phyloP scores from a whole-genome alignment of 2,888 invertebrate genomes.

The Ceriagrion tenellum region DNA sequence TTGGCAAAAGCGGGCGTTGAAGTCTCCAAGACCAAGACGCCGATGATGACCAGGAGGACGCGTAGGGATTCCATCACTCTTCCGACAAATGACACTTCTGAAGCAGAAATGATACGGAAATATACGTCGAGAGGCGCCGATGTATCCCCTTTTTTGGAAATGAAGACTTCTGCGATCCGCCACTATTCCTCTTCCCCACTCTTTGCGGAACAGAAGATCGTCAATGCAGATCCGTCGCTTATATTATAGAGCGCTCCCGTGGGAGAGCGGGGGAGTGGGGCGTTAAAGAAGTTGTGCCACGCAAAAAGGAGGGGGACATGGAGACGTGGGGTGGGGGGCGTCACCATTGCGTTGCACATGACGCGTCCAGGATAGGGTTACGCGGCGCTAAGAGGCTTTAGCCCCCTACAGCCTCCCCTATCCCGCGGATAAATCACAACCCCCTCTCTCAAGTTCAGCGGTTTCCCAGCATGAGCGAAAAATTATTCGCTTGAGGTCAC shows the following conservation, averaged over 20 bases:
- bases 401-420: not conserved
- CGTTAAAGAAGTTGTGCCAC: not conserved
- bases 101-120: not conserved
- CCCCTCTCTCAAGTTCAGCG: not conserved
- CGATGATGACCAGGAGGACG: not conserved
- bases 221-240: not conserved
- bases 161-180: constrained; percentile 4
- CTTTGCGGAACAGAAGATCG: not conserved
- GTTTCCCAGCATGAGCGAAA: not conserved
- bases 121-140: not conserved
- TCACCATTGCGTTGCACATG: not conserved
- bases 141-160: not conserved
- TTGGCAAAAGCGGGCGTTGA: not conserved
- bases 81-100: not conserved
- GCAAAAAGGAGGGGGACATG: not conserved
- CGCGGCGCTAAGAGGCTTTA: not conserved
- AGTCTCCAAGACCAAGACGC: not conserved
- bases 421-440: not conserved
- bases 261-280: not conserved
- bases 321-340: not conserved
- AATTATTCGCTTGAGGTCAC: not conserved
- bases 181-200: not conserved
- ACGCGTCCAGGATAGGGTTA: not conserved
- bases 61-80: not conserved
- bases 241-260: not conserved